These are phyloP conservation scores for Crotalus tigris DNA, from an alignment of 2,113 vertebrate species.

Conservation along the genomic window DNA sequence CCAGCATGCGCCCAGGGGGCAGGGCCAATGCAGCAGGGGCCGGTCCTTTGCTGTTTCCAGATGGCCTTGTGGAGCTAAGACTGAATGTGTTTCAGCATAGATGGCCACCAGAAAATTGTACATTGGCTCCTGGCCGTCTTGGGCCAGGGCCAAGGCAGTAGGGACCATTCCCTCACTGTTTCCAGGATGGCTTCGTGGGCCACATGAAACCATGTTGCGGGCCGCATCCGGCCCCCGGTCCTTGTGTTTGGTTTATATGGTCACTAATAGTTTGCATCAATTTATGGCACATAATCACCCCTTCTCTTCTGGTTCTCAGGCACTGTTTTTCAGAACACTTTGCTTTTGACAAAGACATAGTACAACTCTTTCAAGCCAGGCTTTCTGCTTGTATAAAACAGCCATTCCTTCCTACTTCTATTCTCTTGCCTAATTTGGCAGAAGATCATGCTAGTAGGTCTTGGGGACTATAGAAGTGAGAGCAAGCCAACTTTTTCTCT, in stretches of 20 bases:
- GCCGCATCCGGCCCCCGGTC: too few relatives aligned
- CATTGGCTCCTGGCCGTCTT: too few relatives aligned
- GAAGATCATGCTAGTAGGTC: not conserved
- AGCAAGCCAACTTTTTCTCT: not conserved
- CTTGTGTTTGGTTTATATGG: not conserved
- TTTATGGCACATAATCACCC: not conserved
- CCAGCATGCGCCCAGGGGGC: too few relatives aligned
- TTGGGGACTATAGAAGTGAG: not conserved
- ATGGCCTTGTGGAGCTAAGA: too few relatives aligned
- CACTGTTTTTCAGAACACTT: not conserved
- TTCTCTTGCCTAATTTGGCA: not conserved
- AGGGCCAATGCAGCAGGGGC: too few relatives aligned
- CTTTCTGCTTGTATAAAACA: not conserved
- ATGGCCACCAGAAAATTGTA: too few relatives aligned
- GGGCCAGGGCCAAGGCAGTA: too few relatives aligned
- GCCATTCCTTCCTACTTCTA: not conserved
- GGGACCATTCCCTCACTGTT: too few relatives aligned
- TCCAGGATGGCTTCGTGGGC: too few relatives aligned
- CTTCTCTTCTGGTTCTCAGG: not conserved
- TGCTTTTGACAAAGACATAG: not conserved
- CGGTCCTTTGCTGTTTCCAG: too few relatives aligned
- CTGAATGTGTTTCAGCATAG: too few relatives aligned
- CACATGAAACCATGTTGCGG: too few relatives aligned
- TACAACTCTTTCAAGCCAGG: not conserved
- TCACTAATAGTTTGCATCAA: not conserved